Evolutionary conservation across 2,113 vertebrate species (phyloP).

Genomic region (Ceyx cyanopectus): DNA sequence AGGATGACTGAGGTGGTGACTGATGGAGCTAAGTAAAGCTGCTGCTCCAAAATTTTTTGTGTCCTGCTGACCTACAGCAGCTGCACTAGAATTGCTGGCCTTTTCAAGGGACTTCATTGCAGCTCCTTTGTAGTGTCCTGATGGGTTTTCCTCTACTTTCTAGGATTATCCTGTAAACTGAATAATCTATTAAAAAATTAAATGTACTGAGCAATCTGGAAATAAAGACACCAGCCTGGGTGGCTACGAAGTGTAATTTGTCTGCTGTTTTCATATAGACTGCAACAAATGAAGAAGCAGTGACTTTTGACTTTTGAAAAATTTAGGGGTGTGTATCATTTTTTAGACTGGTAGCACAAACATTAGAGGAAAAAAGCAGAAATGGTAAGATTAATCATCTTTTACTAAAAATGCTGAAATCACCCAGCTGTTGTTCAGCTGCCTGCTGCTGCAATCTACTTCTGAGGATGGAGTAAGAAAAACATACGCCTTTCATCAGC

Average conservation of each 20-base stretch:
- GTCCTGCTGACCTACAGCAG: neutral
- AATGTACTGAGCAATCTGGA: neutral
- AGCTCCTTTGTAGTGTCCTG: neutral
- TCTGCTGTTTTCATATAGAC: neutral
- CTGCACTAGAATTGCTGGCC: neutral
- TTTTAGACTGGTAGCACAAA: neutral
- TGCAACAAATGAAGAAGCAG: neutral
- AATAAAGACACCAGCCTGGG: neutral
- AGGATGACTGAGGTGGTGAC: neutral
- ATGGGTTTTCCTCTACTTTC: neutral
- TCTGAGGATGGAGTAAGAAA: neutral
- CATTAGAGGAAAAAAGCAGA: neutral
- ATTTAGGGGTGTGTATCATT: neutral
- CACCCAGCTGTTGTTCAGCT: neutral
- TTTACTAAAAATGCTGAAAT: neutral
- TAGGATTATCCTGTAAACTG: neutral
- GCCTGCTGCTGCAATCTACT: neutral
- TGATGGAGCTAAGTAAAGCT: neutral
- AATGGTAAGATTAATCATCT: neutral
- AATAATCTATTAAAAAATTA: neutral
- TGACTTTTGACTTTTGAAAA: neutral
- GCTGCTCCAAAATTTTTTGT: neutral
- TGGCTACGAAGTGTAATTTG: neutral
- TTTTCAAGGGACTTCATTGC: neutral
- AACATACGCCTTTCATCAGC: neutral